A percentile compares a stretch with the other conserved stretches of the same genome.
Conservation (phyloP, 2,797 vertebrate species). For the Loris lydekkerianus region DNA sequence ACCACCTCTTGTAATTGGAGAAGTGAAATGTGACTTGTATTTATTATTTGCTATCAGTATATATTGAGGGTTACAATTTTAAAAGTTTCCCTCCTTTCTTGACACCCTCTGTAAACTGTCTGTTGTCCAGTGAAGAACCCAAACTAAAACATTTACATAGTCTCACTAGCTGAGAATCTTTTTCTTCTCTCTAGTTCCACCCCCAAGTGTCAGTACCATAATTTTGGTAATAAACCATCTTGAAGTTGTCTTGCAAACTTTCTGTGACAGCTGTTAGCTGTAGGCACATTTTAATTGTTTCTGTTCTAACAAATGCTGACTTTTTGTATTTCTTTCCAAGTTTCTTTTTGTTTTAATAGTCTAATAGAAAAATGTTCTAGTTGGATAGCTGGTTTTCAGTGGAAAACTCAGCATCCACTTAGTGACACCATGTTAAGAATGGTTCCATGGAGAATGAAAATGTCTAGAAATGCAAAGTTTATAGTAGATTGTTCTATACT, state of each 20-base stretch:
- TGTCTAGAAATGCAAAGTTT: neutral
- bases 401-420: neutral
- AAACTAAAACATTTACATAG: neutral
- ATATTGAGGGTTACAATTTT: no score
- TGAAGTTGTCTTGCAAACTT: neutral
- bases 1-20: no score
- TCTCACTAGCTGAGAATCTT: slow-evolving; percentile 13
- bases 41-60: no score
- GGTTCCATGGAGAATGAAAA: neutral
- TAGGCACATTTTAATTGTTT: slow-evolving; percentile 20
- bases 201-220: neutral
- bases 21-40: no score
- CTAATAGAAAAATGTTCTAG: neutral
- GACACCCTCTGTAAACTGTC: neutral
- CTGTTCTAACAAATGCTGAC: slow-evolving; percentile 22
- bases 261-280: neutral
- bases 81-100: no score
- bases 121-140: neutral
- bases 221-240: neutral
- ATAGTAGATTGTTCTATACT: neutral
- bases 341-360: neutral
- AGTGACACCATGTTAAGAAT: neutral
- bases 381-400: neutral
- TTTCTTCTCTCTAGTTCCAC: neutral
- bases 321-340: neutral